Percentiles rank a stretch among this genome's conserved stretches.
Conservation (phyloP, 1,140 invertebrate genomes). For the Nymphalis io region DNA sequence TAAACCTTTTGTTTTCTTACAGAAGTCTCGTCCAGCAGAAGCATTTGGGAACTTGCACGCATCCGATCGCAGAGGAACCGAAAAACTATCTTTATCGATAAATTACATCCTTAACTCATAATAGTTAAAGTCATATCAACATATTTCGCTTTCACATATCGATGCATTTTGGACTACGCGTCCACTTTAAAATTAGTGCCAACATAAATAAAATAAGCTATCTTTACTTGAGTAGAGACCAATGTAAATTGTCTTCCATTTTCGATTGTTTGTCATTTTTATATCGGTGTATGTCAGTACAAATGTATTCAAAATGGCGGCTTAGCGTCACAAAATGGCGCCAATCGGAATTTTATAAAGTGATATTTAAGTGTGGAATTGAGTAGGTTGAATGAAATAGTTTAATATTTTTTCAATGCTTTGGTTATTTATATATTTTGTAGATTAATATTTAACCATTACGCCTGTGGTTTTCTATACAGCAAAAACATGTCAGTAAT, state of each 20-base stretch:
- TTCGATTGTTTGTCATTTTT: slow-evolving; percentile 25
- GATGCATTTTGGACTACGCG: slow-evolving; percentile 35
- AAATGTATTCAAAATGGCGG: slow-evolving; percentile 13
- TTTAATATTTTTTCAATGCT: slow-evolving; percentile 23
- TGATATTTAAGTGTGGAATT: slow-evolving; percentile 18
- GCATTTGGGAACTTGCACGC: slow-evolving; percentile 74
- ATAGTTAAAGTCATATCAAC: slow-evolving; percentile 39
- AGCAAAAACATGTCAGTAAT: slow-evolving; percentile 1
- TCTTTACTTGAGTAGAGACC: slow-evolving; percentile 30
- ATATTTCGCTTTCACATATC: slow-evolving; percentile 45
- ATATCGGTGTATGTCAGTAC: slow-evolving; percentile 13
- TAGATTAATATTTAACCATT: slow-evolving; percentile 1
- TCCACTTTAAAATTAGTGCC: slow-evolving; percentile 40
- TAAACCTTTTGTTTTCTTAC: slow-evolving; percentile 42
- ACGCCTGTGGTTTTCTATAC: background rate
- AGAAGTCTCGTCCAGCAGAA: slow-evolving; percentile 75
- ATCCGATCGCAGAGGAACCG: slow-evolving; percentile 77
- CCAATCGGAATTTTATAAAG: slow-evolving; percentile 8
- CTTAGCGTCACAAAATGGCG: background rate
- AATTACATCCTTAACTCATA: slow-evolving; percentile 19
- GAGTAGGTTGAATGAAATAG: slow-evolving; percentile 24
- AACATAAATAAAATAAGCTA: slow-evolving; percentile 35
- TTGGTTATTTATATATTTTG: slow-evolving; percentile 10
- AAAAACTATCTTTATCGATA: slow-evolving; percentile 80
- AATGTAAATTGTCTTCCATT: slow-evolving; percentile 40